Conservation (phyloP, 1,140 invertebrate species). For the Dinoponera quadriceps region DNA sequence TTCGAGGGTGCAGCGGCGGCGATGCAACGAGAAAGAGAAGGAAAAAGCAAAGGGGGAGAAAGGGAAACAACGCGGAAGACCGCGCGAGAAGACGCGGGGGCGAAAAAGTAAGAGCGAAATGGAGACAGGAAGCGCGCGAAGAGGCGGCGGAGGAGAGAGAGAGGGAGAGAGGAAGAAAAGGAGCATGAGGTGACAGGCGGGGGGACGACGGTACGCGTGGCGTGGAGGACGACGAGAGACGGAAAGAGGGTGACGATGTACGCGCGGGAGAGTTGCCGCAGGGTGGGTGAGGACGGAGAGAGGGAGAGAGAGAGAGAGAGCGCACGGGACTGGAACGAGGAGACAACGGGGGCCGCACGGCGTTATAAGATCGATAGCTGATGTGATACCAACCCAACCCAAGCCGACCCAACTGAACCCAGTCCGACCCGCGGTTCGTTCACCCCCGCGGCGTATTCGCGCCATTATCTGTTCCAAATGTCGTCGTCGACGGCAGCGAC, state of each 20-base stretch:
- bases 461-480: constrained; percentile 86
- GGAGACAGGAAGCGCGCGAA: constrained; percentile 64
- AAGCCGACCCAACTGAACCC: constrained; percentile 72
- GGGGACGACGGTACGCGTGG: constrained; percentile 33
- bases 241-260: constrained; percentile 48
- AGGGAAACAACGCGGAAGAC: constrained; percentile 46
- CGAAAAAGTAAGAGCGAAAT: constrained; percentile 66
- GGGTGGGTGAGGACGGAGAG: constrained; percentile 25
- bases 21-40: constrained; percentile 30
- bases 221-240: constrained; percentile 49
- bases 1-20: constrained; percentile 52
- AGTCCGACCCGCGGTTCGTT: constrained; percentile 84
- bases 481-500: constrained; percentile 76
- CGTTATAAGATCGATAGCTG: constrained; percentile 84
- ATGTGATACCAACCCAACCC: constrained; percentile 82
- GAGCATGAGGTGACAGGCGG: constrained; percentile 57
- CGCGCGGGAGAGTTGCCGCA: constrained; percentile 12
- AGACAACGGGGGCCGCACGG: constrained; percentile 76
- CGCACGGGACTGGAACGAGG: constrained; percentile 58
- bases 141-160: constrained; percentile 57
- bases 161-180: constrained; percentile 62
- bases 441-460: constrained; percentile 85
- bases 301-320: constrained; percentile 50
- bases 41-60: constrained; percentile 13
- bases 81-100: constrained; percentile 55